These are phyloP conservation scores for Achlya flavicornis DNA, from an alignment of 2,888 invertebrate genomes.

Conservation along the genomic window DNA sequence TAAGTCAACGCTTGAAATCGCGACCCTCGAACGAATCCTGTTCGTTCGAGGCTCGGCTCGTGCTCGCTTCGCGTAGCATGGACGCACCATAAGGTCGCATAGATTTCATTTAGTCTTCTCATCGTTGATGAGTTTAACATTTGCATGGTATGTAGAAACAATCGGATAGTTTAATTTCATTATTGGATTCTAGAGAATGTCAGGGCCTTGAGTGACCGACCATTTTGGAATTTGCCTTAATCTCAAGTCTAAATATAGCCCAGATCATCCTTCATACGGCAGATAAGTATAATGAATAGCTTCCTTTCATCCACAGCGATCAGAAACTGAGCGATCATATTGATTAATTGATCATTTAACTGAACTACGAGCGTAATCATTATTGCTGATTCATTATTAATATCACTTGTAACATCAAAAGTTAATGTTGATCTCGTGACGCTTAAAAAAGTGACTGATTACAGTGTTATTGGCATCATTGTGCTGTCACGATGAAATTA, in stretches of 20 bases:
- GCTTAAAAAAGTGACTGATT: slow-evolving; percentile 46
- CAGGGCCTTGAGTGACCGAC: background rate
- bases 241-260: background rate
- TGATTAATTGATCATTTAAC: slow-evolving; percentile 9
- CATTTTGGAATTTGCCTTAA: background rate
- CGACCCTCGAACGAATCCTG: too few relatives aligned
- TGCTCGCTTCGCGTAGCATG: too few relatives aligned
- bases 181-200: too few relatives aligned
- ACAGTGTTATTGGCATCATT: slow-evolving; percentile 45
- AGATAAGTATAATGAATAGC: slow-evolving; percentile 3
- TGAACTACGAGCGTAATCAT: slow-evolving; percentile 13
- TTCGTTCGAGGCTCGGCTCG: too few relatives aligned
- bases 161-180: background rate
- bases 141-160: too few relatives aligned
- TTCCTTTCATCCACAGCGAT: background rate
- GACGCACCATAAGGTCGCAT: too few relatives aligned
- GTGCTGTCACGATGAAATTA: slow-evolving; percentile 47
- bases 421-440: slow-evolving; percentile 23
- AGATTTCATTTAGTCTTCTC: too few relatives aligned
- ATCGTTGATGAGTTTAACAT: too few relatives aligned
- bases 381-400: slow-evolving; percentile 20
- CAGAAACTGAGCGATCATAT: slow-evolving; percentile 5
- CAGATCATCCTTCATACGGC: background rate
- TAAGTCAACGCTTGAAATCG: too few relatives aligned
- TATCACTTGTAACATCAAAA: slow-evolving; percentile 13